Evolutionary conservation across 2,888 invertebrate species (phyloP).

Genomic region (Eustalomyia histrio): DNA sequence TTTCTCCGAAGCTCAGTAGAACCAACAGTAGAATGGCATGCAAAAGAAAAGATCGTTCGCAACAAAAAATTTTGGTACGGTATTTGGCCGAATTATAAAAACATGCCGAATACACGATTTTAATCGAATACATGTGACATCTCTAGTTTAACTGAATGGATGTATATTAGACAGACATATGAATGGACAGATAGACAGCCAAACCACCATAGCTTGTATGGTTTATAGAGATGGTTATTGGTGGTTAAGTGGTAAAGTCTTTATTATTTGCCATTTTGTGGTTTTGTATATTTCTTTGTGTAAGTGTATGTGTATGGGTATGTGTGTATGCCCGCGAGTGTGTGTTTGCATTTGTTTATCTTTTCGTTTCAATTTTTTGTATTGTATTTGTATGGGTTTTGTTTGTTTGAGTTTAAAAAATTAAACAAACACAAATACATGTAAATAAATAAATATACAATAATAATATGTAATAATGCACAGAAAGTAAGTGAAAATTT

Average conservation of each 20-base stretch:
- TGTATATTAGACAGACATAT: background rate
- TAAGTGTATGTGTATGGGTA: conserved; percentile 9
- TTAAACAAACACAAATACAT: conserved; percentile 47
- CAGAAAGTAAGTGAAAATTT: no score
- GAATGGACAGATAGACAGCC: background rate
- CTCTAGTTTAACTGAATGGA: no score
- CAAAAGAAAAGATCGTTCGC: no score
- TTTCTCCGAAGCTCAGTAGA: no score
- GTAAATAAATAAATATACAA: background rate
- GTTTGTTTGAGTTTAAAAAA: conserved; percentile 55
- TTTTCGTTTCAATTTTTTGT: conserved; percentile 4
- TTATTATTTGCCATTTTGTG: conserved; percentile 65
- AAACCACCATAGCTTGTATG: conserved; percentile 48
- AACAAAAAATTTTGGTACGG: no score
- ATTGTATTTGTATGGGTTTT: conserved; percentile 25
- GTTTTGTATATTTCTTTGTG: conserved; percentile 48
- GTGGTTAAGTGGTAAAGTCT: conserved; percentile 61
- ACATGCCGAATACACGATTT: no score
- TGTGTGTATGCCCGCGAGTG: conserved; percentile 2
- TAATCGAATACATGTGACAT: no score
- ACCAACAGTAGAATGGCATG: no score
- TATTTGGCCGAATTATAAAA: no score
- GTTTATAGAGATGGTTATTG: conserved; percentile 61
- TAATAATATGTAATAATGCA: background rate
- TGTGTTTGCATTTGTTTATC: conserved; percentile 41